These are phyloP conservation scores for Sinocyclocheilus rhinocerous DNA, from an alignment of 2,113 vertebrate species.

Conservation along the genomic window DNA sequence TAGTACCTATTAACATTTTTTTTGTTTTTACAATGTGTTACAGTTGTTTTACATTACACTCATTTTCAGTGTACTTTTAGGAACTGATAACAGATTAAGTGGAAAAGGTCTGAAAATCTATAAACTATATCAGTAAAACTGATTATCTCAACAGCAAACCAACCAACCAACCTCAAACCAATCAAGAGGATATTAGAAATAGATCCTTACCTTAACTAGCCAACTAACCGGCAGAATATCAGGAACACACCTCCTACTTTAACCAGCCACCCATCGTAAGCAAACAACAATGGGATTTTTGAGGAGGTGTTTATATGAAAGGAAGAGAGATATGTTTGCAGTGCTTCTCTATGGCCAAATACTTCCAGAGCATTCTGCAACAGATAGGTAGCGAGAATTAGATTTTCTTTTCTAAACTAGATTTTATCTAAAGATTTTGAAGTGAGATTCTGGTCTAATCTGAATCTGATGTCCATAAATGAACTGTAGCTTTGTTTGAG, in stretches of 20 bases:
- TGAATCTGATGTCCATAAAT: slow-evolving; percentile 4
- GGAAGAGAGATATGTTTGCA: background rate
- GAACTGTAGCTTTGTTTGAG: background rate
- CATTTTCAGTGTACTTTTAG: too few relatives aligned
- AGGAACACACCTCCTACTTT: background rate
- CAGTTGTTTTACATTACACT: too few relatives aligned
- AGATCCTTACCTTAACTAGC: background rate
- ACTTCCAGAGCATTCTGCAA: background rate
- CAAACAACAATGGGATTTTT: background rate
- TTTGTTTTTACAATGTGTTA: too few relatives aligned
- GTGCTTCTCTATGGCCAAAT: background rate
- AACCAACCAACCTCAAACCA: background rate
- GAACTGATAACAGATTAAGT: too few relatives aligned
- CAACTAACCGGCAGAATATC: background rate
- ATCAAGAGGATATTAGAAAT: background rate
- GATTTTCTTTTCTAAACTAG: background rate
- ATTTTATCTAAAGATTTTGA: too few relatives aligned
- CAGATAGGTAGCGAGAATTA: background rate
- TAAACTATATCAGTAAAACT: too few relatives aligned
- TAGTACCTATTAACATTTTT: too few relatives aligned
- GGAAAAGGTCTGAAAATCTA: too few relatives aligned
- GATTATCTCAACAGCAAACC: background rate
- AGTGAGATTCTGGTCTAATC: background rate
- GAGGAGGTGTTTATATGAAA: background rate
- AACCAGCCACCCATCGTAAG: background rate